A percentile compares a stretch with the other conserved stretches of the same genome.
phyloP scores from a whole-genome alignment of 37 sponge, comb jelly and placozoan species.

The Crambe crambe region DNA sequence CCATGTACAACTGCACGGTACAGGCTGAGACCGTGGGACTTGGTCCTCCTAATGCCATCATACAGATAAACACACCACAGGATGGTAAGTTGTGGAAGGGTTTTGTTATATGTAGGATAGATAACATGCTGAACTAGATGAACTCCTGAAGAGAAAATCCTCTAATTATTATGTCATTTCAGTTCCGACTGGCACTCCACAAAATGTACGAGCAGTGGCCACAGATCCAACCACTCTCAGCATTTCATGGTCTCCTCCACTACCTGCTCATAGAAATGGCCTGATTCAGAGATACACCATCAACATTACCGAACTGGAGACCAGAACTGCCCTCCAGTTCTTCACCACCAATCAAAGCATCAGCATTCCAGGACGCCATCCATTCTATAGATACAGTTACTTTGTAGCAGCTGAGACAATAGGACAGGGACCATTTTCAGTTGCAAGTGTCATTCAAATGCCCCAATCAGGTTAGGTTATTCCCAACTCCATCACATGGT shows the following conservation, averaged over 20 bases:
- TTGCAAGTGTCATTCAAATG: too few species aligned
- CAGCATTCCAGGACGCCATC: conserved; percentile 12
- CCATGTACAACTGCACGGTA: conserved; percentile 17
- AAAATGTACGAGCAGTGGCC: background rate
- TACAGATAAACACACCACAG: background rate
- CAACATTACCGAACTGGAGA: conserved; percentile 34
- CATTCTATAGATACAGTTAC: conserved; percentile 34
- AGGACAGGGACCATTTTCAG: conserved; percentile 32
- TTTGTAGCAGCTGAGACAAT: conserved; percentile 26
- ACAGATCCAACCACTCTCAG: background rate
- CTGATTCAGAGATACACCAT: conserved; percentile 24
- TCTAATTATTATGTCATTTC: too few species aligned
- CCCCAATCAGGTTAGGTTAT: background rate
- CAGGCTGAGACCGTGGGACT: background rate
- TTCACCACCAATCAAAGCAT: background rate
- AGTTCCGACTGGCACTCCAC: conserved; percentile 25
- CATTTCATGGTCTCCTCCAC: conserved; percentile 18
- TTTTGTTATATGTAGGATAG: background rate
- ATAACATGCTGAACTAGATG: too few species aligned
- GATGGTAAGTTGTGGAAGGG: too few species aligned
- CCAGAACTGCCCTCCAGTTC: background rate
- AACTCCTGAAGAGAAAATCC: too few species aligned
- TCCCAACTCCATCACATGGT: too few species aligned
- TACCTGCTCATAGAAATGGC: conserved; percentile 11
- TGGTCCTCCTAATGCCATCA: background rate